Evolutionary conservation across 2,113 vertebrate species (phyloP), one percentile per base, ranked within the genome.

Genomic region (Pristiophorus japonicus): DNA sequence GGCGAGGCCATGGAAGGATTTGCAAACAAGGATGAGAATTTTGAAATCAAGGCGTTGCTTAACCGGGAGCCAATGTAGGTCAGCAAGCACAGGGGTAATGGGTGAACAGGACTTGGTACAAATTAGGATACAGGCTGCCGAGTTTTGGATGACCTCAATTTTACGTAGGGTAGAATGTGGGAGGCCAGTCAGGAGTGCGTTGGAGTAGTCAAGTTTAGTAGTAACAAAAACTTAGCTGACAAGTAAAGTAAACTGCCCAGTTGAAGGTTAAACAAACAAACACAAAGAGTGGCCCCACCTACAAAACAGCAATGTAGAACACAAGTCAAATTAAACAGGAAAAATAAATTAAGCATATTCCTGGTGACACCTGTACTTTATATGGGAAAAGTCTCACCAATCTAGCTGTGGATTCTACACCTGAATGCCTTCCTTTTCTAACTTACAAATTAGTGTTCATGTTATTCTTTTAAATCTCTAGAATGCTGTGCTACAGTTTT

Each of bases 251-350:
- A 81, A 81, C 55, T 38, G 59, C 16, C 88, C 62, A 62, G 14
- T 92, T 92, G 88, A n/a, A 62, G 59, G 88, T 92, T 65, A 38
- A 38, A 92, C n/a, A 92, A 92, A 92, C 59, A 81, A 38, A 91
- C 51, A 51, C 51, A 51, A 51, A 42, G 75, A 81, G 16, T 81
- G 42, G 75, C n/a, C 38, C 38, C n/a, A 38, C 88, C 34, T 18
- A 63, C 59, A 92, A 92, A 65, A 62, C 34, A 92, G 59, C n/a
- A 63, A 10, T 65, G 34, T 38, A 38, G 59, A 65, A 14, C 88
- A 92, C 51, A 8, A 73, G 47, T 88, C 24, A 55, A 88, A 88
- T 63, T 92, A 62, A 65, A 63, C 88, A 65, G 34, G 87, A 92
- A 92, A 62, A 92, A 22, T 92, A 81, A 7, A n/a, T 92, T 65